Conservation (phyloP, 2,113 vertebrate species). For the Athene noctua region DNA sequence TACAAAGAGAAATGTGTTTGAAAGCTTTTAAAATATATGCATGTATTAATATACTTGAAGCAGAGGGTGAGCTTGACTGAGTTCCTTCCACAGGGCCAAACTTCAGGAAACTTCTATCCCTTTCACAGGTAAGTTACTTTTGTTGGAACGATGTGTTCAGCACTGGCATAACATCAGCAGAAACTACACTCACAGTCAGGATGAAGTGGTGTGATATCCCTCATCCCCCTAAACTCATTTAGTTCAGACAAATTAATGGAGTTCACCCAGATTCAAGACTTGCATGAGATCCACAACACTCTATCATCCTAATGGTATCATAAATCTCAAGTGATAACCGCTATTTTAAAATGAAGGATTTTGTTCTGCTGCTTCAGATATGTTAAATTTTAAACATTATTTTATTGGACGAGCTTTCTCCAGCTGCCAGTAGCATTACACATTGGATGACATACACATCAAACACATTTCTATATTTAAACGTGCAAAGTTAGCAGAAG, state of each 20-base stretch:
- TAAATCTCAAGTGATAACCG: not conserved
- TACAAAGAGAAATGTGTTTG: not conserved
- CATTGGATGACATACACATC: not conserved
- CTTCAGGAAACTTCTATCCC: not conserved
- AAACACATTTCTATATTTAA: not conserved
- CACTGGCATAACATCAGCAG: not conserved
- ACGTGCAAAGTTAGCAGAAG: not conserved
- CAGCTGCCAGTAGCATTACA: not conserved
- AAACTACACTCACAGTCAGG: not conserved
- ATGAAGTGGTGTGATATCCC: not conserved
- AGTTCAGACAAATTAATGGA: not conserved
- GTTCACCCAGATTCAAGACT: not conserved
- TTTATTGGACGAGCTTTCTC: not conserved
- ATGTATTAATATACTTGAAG: not conserved
- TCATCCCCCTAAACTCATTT: not conserved
- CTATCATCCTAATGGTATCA: not conserved
- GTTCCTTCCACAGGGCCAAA: not conserved
- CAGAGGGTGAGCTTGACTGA: not conserved
- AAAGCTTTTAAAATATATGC: conserved; percentile 9
- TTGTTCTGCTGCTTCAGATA: not conserved
- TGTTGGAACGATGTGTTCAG: not conserved
- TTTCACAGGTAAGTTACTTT: not conserved
- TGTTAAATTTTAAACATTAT: not conserved
- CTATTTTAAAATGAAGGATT: not conserved
- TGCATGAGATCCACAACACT: not conserved